Base-by-base conservation (phyloP, 1,140 invertebrate species). In the Nasonia longicornis region DNA sequence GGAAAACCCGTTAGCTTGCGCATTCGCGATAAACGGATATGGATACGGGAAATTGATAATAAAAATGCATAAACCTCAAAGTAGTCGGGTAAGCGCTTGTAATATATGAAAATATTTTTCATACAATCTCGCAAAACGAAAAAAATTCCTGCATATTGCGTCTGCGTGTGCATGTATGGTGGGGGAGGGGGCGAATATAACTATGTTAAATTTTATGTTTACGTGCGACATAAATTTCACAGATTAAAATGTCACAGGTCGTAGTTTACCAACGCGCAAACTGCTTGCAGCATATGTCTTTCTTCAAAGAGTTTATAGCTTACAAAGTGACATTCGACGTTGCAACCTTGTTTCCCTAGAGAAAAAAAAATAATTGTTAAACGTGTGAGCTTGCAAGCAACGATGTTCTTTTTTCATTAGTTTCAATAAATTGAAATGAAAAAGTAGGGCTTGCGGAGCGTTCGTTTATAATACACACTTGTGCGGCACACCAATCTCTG, bases 231-330 rank as follows among this genome's bases (percentile, higher is more conserved):
- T 38, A 75, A 64, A 75, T 75, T 11, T 20, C 52, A 22, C n/a
- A 75, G 73, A 75, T 75, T 75, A 63, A 75, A 58, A 63, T 52
- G 52, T 75, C 48, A 16, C 16, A 58, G 29, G 48, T 10, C 38
- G 29, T 38, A 64, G 35, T 75, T 38, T 74, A 16, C 20, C 11
- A 11, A 38, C 16, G 29, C 2, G n/a, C n/a, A 64, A 64, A 7
- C 73, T 64, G 20, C 31, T 63, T 64, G 2, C 26, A 29, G 8
- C n/a, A 22, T n/a, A 16, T 8, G 42, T 29, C 52, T 58, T 26
- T n/a, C 16, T 63, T 16, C 16, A 63, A 63, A 35, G 48, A 16
- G 52, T 31, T 63, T n/a, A 31, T 63, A 14, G 22, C 31, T 63
- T 11, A 31, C 16, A 22, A 29, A 31, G 29, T n/a, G 29, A 64